A percentile compares a stretch with the other conserved stretches of the same genome.
These are phyloP conservation scores for Drosophila gunungcola DNA, from an alignment of 1,140 invertebrate species.

Conservation along the genomic window DNA sequence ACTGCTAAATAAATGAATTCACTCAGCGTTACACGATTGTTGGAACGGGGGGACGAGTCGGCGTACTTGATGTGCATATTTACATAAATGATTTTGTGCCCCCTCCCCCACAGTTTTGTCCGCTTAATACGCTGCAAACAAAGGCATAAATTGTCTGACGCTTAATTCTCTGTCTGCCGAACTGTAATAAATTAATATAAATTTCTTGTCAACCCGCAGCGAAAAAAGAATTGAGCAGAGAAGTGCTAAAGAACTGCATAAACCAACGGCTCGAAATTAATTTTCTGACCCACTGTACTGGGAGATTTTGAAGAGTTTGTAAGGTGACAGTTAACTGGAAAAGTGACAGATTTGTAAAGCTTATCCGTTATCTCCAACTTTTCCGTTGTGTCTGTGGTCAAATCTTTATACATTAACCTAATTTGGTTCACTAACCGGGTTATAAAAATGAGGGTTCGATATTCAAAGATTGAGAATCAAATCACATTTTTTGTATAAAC, in stretches of 20 bases:
- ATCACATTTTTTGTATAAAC: too few species aligned
- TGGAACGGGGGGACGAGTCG: conserved; percentile 14
- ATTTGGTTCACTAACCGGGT: too few species aligned
- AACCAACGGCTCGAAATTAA: conserved; percentile 17
- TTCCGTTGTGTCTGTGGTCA: too few species aligned
- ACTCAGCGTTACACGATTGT: conserved; percentile 19
- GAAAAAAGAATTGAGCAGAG: conserved; percentile 21
- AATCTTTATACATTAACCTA: too few species aligned
- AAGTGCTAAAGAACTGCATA: conserved; percentile 39
- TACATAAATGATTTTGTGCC: conserved; percentile 63
- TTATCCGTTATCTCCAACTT: too few species aligned
- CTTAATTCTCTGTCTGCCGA: conserved; percentile 84
- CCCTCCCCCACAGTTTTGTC: conserved; percentile 18
- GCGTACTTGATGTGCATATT: conserved; percentile 45
- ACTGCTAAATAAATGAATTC: conserved; percentile 7
- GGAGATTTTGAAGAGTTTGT: conserved; percentile 1
- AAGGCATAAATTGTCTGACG: conserved; percentile 83
- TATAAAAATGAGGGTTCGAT: too few species aligned
- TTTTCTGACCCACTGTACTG: neutral
- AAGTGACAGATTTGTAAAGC: too few species aligned
- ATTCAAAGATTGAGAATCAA: too few species aligned
- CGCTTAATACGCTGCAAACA: conserved; percentile 76
- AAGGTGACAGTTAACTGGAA: neutral
- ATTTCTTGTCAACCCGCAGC: conserved; percentile 72
- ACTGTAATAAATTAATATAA: conserved; percentile 84